Evolutionary conservation across 2,113 vertebrate species (phyloP).

Genomic region (Mola mola): DNA sequence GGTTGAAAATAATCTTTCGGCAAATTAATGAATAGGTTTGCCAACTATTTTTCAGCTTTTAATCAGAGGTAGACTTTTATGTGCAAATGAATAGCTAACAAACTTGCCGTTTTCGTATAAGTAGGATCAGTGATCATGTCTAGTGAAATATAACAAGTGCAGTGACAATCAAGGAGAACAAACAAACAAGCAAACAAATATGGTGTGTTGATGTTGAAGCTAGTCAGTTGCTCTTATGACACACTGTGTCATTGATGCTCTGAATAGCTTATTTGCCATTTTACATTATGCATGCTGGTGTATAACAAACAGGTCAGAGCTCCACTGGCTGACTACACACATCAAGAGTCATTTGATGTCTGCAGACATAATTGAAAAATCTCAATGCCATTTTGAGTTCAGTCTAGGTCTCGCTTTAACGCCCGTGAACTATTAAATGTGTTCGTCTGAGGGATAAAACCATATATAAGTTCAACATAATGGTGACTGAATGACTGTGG

Average conservation of each 20-base stretch:
- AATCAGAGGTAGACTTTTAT: too few relatives aligned
- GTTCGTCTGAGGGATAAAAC: too few relatives aligned
- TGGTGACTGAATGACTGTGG: too few relatives aligned
- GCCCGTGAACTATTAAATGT: constrained; percentile 8
- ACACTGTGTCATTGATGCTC: constrained; percentile 41
- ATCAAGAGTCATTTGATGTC: constrained; percentile 33
- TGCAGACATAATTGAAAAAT: constrained; percentile 23
- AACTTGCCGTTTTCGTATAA: too few relatives aligned
- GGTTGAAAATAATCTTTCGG: too few relatives aligned
- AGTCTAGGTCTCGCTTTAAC: constrained; percentile 3
- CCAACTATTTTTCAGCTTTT: too few relatives aligned
- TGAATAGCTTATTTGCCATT: constrained; percentile 51
- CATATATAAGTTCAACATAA: too few relatives aligned
- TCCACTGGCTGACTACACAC: constrained; percentile 44
- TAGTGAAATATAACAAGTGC: background rate
- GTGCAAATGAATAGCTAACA: too few relatives aligned
- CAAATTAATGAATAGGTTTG: too few relatives aligned
- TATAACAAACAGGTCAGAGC: constrained; percentile 55
- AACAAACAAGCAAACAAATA: background rate
- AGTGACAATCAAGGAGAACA: background rate
- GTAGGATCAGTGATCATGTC: too few relatives aligned
- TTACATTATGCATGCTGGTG: constrained; percentile 42
- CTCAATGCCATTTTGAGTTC: constrained; percentile 30
- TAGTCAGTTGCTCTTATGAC: background rate
- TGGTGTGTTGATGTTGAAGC: background rate